Base-by-base conservation (phyloP, 2,888 invertebrate species). In the Dioctria rufipes region DNA sequence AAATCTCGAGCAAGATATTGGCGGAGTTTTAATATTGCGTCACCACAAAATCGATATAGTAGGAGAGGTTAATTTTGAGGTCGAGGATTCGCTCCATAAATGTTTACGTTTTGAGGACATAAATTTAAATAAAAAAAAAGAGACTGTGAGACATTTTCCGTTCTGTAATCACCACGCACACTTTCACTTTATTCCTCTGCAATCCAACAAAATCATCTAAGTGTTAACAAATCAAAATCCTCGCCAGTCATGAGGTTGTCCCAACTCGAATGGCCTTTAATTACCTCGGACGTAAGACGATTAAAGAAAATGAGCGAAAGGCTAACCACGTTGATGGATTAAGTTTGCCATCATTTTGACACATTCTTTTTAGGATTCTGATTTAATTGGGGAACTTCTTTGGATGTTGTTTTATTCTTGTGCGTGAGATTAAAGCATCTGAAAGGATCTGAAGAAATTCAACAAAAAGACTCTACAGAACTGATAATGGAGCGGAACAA, bases 301-400 rank as follows among this genome's bases (percentile, higher is more conserved):
- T 69, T 69, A 69, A 37, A 25, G 25, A 25, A 25, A 69, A n/a
- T 69, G 69, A 51, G 51, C 69, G 49, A 49, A 46, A 46, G 37
- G n/a, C 8, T 37, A 49, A 3, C 25, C n/a, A 6, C 37, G 39
- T 3, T 51, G 69, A 69, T 69, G 69, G 69, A 69, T 69, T 69
- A 51, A 46, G 39, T 51, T 69, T 51, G 37, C 25, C 69, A 51
- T 8, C 51, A 37, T 39, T 51, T 13, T 51, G 54, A 51, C 67
- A 46, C 67, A 67, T 67, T 67, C 69, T 51, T 69, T 69, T n/a
- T 11, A 37, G 51, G 69, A 69, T 69, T 69, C 40, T 54, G 51
- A 49, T 69, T 46, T 67, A 67, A 67, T 43, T 3, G 25, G 66
- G 66, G 43, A 42, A 13, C 42, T 66, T 13, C 13, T 9, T 46